Conservation (phyloP, 2,888 invertebrate species). For the Agriotes lineatus region DNA sequence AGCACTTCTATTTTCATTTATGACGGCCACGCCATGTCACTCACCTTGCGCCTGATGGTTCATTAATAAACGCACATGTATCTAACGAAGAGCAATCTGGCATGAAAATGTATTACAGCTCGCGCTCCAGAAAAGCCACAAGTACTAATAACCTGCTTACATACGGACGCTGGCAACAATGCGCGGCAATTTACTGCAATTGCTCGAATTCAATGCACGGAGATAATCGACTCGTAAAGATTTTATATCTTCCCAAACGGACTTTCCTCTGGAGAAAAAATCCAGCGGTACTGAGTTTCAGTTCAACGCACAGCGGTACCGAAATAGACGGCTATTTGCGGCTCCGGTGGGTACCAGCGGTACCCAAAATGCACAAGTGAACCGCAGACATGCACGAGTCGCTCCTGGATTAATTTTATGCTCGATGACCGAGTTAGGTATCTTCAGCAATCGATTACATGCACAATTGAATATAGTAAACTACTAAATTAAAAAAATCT, state of each 20-base stretch:
- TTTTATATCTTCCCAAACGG: neutral
- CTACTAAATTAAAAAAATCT: neutral
- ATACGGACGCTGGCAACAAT: conserved; percentile 1
- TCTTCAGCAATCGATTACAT: neutral
- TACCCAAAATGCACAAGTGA: conserved; percentile 16
- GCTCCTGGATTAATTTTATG: neutral
- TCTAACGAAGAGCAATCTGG: neutral
- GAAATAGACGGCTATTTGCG: conserved; percentile 27
- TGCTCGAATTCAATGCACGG: neutral
- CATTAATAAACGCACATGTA: neutral
- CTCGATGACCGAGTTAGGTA: neutral
- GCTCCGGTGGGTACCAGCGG: neutral
- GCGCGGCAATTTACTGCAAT: neutral
- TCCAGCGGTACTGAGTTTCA: conserved; percentile 20
- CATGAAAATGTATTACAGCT: neutral
- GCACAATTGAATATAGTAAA: neutral
- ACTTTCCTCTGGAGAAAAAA: conserved; percentile 1
- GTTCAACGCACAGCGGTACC: conserved; percentile 30
- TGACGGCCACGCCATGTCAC: neutral
- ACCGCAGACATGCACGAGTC: conserved; percentile 15
- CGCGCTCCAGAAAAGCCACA: neutral
- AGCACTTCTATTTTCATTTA: no score
- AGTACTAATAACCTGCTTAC: neutral
- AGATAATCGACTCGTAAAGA: neutral
- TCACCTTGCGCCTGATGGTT: conserved; percentile 1